A percentile compares a stretch with the other conserved stretches of the same genome.
phyloP scores from a whole-genome alignment of 2,888 invertebrate species.

The Drosophila meridionalis region DNA sequence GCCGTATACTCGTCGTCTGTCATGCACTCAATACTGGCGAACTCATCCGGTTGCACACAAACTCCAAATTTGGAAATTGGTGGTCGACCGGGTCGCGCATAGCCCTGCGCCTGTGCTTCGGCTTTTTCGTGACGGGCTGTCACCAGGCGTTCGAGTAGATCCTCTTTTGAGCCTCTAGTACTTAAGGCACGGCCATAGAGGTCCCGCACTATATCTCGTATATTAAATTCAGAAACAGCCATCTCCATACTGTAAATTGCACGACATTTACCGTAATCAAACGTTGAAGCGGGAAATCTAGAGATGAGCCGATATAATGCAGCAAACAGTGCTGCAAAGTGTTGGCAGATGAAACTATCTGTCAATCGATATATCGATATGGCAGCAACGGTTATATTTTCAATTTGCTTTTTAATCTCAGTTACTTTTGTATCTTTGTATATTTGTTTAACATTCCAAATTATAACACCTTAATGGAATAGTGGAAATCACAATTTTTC shows the following conservation, averaged over 20 bases:
- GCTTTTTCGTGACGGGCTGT: conserved; percentile 39
- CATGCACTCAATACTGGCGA: conserved; percentile 37
- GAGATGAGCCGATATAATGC: conserved; percentile 1
- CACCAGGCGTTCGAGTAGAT: conserved; percentile 33
- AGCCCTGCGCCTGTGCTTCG: conserved; percentile 50
- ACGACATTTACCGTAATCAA: conserved; percentile 7
- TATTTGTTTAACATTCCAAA: conserved; percentile 6
- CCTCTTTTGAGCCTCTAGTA: conserved; percentile 29
- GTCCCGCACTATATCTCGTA: conserved; percentile 43
- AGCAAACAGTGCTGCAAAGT: conserved; percentile 14
- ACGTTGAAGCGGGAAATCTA: conserved; percentile 13
- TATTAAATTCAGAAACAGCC: conserved; percentile 35
- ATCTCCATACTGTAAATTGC: conserved; percentile 34
- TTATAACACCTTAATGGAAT: conserved; percentile 31
- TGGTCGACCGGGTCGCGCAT: conserved; percentile 36
- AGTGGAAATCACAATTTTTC: background rate
- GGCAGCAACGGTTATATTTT: background rate
- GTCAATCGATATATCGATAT: conserved; percentile 34
- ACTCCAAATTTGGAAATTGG: conserved; percentile 38
- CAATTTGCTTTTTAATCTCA: background rate
- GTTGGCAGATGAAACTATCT: background rate
- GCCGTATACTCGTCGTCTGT: conserved; percentile 38
- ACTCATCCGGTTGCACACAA: conserved; percentile 48
- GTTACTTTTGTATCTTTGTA: background rate
- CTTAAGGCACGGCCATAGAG: conserved; percentile 34